phyloP scores from a whole-genome alignment of 2,113 vertebrate genomes.

The Tragelaphus imberbis region DNA sequence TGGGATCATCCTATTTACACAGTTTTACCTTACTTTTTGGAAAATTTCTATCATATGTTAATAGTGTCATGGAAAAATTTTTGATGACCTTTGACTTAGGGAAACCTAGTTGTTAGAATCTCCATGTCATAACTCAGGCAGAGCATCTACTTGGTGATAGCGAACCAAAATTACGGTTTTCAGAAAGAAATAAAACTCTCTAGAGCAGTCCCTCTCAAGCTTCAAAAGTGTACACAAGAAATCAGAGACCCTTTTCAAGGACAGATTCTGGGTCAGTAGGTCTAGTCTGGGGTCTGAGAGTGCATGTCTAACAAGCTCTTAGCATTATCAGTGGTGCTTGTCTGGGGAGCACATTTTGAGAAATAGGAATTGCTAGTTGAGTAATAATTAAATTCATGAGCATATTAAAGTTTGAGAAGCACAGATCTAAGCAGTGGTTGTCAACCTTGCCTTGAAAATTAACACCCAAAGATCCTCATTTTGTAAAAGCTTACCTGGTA shows the following conservation, averaged over 20 bases:
- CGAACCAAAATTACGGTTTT: not conserved
- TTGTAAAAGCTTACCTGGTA: not conserved
- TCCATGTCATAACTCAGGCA: not conserved
- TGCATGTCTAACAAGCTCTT: not conserved
- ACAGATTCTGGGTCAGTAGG: not conserved
- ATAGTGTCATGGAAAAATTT: not conserved
- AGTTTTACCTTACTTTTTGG: not conserved
- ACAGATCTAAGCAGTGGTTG: not conserved
- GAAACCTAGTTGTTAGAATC: not conserved
- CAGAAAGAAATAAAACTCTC: not conserved
- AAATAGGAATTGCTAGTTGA: not conserved
- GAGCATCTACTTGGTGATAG: not conserved
- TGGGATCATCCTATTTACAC: not conserved
- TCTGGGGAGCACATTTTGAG: not conserved
- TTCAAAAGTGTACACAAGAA: not conserved
- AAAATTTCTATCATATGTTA: not conserved
- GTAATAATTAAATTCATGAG: not conserved
- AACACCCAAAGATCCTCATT: not conserved
- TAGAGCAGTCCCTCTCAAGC: not conserved
- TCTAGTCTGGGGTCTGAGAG: not conserved
- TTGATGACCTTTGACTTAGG: not conserved
- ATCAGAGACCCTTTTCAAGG: not conserved
- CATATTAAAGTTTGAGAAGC: not conserved
- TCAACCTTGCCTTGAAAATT: not conserved
- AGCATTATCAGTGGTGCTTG: not conserved